A percentile compares a stretch with the other conserved stretches of the same genome.
These are phyloP conservation scores for Drosophila borealis DNA, from an alignment of 2,888 invertebrate species.

Conservation along the genomic window DNA sequence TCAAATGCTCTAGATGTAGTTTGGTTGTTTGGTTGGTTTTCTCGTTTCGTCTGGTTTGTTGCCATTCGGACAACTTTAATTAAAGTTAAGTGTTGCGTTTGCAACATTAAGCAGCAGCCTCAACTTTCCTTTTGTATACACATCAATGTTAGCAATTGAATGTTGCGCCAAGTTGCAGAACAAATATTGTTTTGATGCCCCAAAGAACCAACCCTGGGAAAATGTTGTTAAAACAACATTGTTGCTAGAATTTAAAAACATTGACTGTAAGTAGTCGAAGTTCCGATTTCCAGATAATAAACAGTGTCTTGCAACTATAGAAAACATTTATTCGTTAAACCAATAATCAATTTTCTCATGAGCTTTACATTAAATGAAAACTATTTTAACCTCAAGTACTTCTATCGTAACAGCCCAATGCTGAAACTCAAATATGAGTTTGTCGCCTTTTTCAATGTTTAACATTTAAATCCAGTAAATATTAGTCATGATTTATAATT, in stretches of 20 bases:
- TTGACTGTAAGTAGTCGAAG: neutral
- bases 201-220: neutral
- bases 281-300: neutral
- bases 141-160: constrained; percentile 8
- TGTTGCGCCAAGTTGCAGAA: constrained; percentile 2
- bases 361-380: no score
- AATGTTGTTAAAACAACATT: constrained; percentile 15
- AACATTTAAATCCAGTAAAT: no score
- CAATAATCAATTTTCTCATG: neutral
- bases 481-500: no score
- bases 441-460: no score
- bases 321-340: constrained; percentile 2
- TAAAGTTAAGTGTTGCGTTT: constrained; percentile 59
- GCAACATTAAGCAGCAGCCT: constrained; percentile 44
- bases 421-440: neutral
- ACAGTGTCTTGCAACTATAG: neutral
- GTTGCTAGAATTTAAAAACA: neutral
- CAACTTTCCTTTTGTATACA: neutral
- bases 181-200: neutral
- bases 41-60: constrained; percentile 25
- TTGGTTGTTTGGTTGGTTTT: constrained; percentile 25
- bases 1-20: constrained; percentile 25
- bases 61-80: constrained; percentile 65
- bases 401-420: no score
- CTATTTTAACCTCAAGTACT: no score